Conservation (phyloP, 2,113 vertebrate species). For the human region DNA sequence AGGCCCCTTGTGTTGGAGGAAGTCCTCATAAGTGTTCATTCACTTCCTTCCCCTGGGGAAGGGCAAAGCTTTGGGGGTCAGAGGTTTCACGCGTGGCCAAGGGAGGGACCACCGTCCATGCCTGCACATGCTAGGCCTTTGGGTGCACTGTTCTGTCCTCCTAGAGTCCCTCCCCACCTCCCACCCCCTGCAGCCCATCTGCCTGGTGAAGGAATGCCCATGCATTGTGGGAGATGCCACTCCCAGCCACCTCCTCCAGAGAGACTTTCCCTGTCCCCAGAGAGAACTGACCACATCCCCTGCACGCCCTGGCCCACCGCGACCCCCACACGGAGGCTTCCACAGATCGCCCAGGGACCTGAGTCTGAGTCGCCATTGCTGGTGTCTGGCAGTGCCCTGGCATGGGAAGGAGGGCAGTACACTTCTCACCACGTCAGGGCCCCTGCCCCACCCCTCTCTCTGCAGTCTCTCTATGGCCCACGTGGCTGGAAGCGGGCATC, state of each 20-base stretch:
- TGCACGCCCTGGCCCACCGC: fast-evolving
- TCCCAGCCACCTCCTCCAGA: fast-evolving
- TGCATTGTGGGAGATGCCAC: fast-evolving
- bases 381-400: fast-evolving
- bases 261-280: neutral
- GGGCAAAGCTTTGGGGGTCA: neutral
- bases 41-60: neutral
- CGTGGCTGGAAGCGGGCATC: neutral
- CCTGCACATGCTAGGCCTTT: fast-evolving
- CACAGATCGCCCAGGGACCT: neutral
- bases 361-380: fast-evolving
- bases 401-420: fast-evolving
- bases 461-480: neutral
- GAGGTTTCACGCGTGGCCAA: fast-evolving
- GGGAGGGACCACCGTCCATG: fast-evolving
- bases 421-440: neutral
- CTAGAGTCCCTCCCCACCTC: neutral
- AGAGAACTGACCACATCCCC: fast-evolving
- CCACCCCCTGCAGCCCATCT: neutral
- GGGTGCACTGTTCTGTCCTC: neutral
- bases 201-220: neutral
- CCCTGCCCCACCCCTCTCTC: neutral
- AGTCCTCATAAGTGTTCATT: neutral
- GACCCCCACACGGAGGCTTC: neutral
- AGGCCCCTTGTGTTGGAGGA: fast-evolving